A percentile compares a stretch with the other conserved stretches of the same genome.
These are phyloP conservation scores for Romanogobio albipinnatus DNA, from an alignment of 2,113 vertebrate species.

Conservation along the genomic window DNA sequence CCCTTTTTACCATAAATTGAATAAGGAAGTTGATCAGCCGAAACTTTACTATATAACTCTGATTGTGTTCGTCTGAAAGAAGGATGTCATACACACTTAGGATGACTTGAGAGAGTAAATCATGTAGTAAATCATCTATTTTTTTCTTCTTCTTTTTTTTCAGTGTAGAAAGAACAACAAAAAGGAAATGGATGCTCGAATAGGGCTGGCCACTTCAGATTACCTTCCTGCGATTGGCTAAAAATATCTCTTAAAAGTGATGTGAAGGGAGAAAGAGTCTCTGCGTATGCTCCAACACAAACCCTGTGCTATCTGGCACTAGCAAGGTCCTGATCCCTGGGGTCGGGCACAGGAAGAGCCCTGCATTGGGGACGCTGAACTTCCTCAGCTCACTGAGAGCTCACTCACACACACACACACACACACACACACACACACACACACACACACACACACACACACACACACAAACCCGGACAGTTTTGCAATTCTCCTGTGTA, in stretches of 20 bases:
- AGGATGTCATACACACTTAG: no score
- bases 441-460: no score
- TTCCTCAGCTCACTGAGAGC: slow-evolving; percentile 55
- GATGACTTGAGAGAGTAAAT: no score
- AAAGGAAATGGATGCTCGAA: slow-evolving; percentile 59
- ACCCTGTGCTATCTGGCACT: slow-evolving; percentile 65
- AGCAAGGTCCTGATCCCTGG: slow-evolving; percentile 58
- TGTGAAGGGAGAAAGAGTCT: slow-evolving; percentile 57
- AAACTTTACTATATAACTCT: no score
- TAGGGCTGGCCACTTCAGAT: slow-evolving; percentile 62
- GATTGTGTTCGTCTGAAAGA: no score
- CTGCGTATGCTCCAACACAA: slow-evolving; percentile 73
- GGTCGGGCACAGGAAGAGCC: slow-evolving; percentile 68
- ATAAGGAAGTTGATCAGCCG: no score
- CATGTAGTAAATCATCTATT: no score
- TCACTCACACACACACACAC: not conserved
- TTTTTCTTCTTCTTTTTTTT: no score
- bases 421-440: no score
- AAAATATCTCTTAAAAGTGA: slow-evolving; percentile 72
- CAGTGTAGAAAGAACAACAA: slow-evolving; percentile 24
- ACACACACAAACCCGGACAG: no score
- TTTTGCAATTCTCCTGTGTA: not conserved
- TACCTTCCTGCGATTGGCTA: slow-evolving; percentile 61
- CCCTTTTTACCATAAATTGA: no score
- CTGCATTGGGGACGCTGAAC: slow-evolving; percentile 63